These are phyloP conservation scores for Arion vulgaris DNA, from an alignment of 1,140 invertebrate genomes.

Conservation along the genomic window DNA sequence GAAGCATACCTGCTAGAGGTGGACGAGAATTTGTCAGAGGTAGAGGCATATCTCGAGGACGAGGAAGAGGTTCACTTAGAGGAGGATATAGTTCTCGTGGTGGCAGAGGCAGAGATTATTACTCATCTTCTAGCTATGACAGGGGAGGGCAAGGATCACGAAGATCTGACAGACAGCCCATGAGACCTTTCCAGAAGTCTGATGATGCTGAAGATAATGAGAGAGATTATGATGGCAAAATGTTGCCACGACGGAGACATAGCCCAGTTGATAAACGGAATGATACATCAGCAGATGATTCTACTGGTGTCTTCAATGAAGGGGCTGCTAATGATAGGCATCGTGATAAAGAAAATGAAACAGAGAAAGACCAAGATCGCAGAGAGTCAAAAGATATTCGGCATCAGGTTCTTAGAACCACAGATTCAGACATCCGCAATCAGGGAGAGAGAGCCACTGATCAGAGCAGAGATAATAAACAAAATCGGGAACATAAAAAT, in stretches of 20 bases:
- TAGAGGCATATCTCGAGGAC: constrained; percentile 51
- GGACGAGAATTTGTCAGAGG: constrained; percentile 68
- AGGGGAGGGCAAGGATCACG: constrained; percentile 14
- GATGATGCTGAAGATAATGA: constrained; percentile 54
- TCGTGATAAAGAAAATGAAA: constrained; percentile 28
- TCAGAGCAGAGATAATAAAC: neutral
- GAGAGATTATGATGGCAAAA: constrained; percentile 36
- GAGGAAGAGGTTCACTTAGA: constrained; percentile 39
- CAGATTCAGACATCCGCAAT: neutral
- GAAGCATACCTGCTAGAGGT: constrained; percentile 51
- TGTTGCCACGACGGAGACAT: constrained; percentile 43
- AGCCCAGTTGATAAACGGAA: constrained; percentile 67
- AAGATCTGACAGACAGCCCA: constrained; percentile 22
- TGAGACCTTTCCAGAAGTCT: constrained; percentile 41
- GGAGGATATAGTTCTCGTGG: constrained; percentile 41
- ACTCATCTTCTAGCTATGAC: constrained; percentile 31
- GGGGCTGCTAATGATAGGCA: constrained; percentile 35
- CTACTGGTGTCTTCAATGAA: constrained; percentile 60
- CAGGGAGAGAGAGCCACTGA: neutral
- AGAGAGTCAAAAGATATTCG: constrained; percentile 19
- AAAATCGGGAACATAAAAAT: constrained; percentile 15
- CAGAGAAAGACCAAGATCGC: constrained; percentile 25
- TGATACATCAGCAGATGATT: constrained; percentile 69
- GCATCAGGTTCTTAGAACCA: neutral
- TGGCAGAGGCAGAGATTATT: constrained; percentile 43